Evolutionary conservation across 1,140 invertebrate species (phyloP).

Genomic region (Sitodiplosis mosellana): DNA sequence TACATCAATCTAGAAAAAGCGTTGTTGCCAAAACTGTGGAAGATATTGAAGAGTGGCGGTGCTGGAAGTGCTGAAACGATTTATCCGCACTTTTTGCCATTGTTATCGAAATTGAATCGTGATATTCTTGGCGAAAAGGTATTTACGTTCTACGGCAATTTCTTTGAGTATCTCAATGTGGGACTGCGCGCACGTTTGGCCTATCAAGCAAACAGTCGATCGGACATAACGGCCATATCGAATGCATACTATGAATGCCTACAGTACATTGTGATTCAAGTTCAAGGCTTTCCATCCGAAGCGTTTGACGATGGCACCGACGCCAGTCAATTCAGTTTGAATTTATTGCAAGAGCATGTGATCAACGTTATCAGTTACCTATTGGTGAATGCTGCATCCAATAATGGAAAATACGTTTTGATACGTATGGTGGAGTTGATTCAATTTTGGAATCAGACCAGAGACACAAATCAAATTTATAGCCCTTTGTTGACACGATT

Average conservation of each 20-base stretch:
- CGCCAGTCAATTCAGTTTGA: constrained; percentile 12
- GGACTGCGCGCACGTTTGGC: background rate
- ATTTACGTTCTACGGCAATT: constrained; percentile 39
- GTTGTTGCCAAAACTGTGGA: constrained; percentile 48
- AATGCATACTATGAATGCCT: constrained; percentile 51
- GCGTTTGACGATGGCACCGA: background rate
- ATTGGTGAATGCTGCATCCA: constrained; percentile 22
- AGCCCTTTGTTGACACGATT: constrained; percentile 28
- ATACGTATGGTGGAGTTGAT: constrained; percentile 29
- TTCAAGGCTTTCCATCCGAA: constrained; percentile 5
- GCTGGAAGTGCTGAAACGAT: constrained; percentile 50
- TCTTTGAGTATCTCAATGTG: constrained; percentile 40
- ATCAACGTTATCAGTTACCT: constrained; percentile 26
- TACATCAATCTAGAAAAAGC: constrained; percentile 47
- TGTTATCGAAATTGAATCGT: constrained; percentile 42
- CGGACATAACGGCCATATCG: constrained; percentile 38
- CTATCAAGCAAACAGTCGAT: constrained; percentile 8
- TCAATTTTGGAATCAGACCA: constrained; percentile 35
- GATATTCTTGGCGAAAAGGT: constrained; percentile 29
- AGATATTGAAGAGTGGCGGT: constrained; percentile 43
- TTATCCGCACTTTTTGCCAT: constrained; percentile 53
- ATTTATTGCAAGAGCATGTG: constrained; percentile 25
- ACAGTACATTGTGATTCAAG: constrained; percentile 35
- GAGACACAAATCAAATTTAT: constrained; percentile 20
- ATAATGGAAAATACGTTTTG: constrained; percentile 27